Base-by-base conservation (phyloP, 2,113 vertebrate species). In the Theropithecus gelada region DNA sequence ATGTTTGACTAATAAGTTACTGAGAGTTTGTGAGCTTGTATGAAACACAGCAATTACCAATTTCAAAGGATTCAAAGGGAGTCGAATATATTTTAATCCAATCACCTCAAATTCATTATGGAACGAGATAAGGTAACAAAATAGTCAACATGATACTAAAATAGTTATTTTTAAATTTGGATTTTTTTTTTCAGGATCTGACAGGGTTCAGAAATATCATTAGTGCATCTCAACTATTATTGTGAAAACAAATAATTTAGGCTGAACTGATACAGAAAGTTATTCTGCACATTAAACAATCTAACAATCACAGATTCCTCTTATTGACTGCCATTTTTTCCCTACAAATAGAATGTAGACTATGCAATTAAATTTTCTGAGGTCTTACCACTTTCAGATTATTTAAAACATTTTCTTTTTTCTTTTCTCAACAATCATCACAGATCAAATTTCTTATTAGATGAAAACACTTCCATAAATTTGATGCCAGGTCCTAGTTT, bases 61-160 rank as follows among this genome's bases (percentile, higher is more conserved):
- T 93, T 93, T 97, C 75, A 89, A 92, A 89, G 48, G 45, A 92
- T 43, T 88, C 73, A 86, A 17, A 95, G 40, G 82, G 52, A 92
- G 11, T 84, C 83, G 82, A 95, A 81, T 64, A 43, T 40, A 78
- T 79, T n/a, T 75, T 80, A 92, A 92, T 38, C 79, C 45, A 61
- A 6, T 76, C 82, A 92, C 38, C 50, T 95, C 14, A 52, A 76
- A 50, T 45, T 52, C 13, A 61, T 12, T 87, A 82, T 73, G 55
- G 83, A 79, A 61, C 48, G 66, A 95, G 73, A 89, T 30, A 93
- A 78, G 22, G 61, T 76, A 94, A 79, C 23, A 61, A 87, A 90
- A 64, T 40, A 90, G 30, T 68, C 75, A 88, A 20, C 22, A 75
- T n/a, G 40, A 70, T 61, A 17, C 8, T 88, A 50, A 66, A 93